phyloP scores from a whole-genome alignment of 2,888 invertebrate species.

The Chironomus tentans region DNA sequence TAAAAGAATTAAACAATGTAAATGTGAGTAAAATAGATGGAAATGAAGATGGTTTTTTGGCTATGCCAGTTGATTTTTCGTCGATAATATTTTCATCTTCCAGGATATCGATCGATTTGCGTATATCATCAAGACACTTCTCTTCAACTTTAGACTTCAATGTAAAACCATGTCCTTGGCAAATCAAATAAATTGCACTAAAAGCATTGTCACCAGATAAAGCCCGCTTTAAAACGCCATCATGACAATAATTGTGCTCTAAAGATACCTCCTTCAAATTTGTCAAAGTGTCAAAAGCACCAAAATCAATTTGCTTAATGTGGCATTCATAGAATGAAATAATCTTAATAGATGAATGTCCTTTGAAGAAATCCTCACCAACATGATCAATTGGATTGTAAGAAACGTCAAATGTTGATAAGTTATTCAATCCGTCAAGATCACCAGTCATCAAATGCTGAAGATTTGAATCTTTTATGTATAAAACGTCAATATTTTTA shows the following conservation, averaged over 20 bases:
- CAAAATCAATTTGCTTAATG: neutral
- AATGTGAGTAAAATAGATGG: no score
- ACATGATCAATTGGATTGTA: constrained; percentile 9
- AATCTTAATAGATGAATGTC: neutral
- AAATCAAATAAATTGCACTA: neutral
- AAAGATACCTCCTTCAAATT: neutral
- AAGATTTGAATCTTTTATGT: neutral
- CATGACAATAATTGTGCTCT: neutral
- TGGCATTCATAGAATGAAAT: neutral
- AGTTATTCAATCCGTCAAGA: neutral
- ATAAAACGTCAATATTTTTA: neutral
- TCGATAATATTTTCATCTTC: no score
- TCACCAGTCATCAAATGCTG: neutral
- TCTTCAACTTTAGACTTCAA: neutral
- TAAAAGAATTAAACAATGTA: no score
- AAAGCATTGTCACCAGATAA: neutral
- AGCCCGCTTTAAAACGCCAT: neutral
- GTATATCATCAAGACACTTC: neutral
- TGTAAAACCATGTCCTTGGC: neutral
- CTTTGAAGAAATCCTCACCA: neutral
- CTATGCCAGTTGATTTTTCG: no score
- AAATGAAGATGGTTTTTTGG: no score
- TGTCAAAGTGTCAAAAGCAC: neutral
- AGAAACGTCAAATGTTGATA: neutral
- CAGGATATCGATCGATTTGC: no score